A percentile compares a stretch with the other conserved stretches of the same genome.
phyloP scores from a whole-genome alignment of 2,888 invertebrate species.

The Limnephilus rhombicus region DNA sequence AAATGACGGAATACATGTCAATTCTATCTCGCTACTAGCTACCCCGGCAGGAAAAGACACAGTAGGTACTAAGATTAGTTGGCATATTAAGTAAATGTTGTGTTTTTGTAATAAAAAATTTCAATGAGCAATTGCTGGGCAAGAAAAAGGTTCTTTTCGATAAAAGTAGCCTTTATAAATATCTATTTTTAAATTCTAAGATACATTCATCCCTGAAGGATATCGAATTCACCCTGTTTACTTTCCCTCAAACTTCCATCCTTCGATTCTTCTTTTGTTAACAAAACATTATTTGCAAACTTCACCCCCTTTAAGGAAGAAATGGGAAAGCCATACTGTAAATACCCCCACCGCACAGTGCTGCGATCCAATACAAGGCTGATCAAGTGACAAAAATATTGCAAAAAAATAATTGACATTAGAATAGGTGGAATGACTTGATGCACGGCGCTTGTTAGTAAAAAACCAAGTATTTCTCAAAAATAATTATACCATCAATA shows the following conservation, averaged over 20 bases:
- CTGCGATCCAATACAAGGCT: too few species aligned
- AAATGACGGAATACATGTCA: too few species aligned
- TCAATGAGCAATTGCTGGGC: neutral
- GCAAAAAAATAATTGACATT: too few species aligned
- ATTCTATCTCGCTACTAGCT: neutral
- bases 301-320: neutral
- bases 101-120: neutral
- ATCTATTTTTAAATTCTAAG: neutral
- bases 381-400: too few species aligned
- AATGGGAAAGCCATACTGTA: constrained; percentile 10
- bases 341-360: neutral
- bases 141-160: neutral
- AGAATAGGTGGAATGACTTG: too few species aligned
- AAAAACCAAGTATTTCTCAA: too few species aligned
- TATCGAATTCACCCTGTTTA: neutral
- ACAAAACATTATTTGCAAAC: constrained; percentile 17
- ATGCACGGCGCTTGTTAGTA: too few species aligned
- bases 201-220: neutral
- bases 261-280: neutral
- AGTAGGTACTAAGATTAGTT: neutral
- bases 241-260: neutral
- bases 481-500: too few species aligned
- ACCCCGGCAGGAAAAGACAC: too few species aligned
- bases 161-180: neutral
- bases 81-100: neutral